Percentiles rank a stretch among this genome's conserved stretches.
These are phyloP conservation scores for Nebria brevicollis DNA, from an alignment of 2,888 invertebrate species.

Conservation along the genomic window DNA sequence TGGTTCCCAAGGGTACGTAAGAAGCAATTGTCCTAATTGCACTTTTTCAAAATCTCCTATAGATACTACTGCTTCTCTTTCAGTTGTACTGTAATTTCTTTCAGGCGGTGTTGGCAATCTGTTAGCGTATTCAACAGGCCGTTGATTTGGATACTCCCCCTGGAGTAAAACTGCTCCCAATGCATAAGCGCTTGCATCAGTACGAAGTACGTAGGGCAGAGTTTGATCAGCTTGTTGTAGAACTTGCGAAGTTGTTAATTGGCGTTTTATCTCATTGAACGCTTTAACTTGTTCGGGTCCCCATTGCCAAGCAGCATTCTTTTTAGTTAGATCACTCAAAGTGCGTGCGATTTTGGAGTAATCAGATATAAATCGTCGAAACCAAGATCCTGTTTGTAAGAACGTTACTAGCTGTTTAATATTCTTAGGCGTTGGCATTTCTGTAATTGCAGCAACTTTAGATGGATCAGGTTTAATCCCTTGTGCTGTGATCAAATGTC, in stretches of 20 bases:
- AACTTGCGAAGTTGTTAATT: slow-evolving; percentile 41
- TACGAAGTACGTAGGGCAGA: slow-evolving; percentile 50
- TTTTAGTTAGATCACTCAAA: slow-evolving; percentile 23
- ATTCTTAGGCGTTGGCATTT: slow-evolving; percentile 28
- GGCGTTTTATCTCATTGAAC: slow-evolving; percentile 23
- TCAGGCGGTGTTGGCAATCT: too few species aligned
- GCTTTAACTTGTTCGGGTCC: slow-evolving; percentile 15
- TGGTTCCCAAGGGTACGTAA: not conserved
- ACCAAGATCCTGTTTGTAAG: slow-evolving; percentile 28
- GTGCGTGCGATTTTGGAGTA: not conserved
- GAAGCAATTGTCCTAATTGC: slow-evolving; percentile 8
- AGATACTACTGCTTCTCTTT: slow-evolving; percentile 53
- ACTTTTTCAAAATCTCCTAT: slow-evolving; percentile 54
- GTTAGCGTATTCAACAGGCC: too few species aligned
- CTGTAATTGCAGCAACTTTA: slow-evolving; percentile 28
- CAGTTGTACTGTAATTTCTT: slow-evolving; percentile 49
- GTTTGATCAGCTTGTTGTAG: slow-evolving; percentile 49
- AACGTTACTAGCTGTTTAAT: slow-evolving; percentile 23
- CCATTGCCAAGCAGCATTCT: slow-evolving; percentile 21
- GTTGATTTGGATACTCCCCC: too few species aligned
- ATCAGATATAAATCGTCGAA: slow-evolving; percentile 16
- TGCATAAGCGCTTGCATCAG: slow-evolving; percentile 31
- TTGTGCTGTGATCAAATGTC: slow-evolving; percentile 32
- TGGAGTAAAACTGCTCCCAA: slow-evolving; percentile 30
- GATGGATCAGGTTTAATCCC: slow-evolving; percentile 42